phyloP scores from a whole-genome alignment of 2,797 vertebrate species.

The Rhyacichthys aspro region DNA sequence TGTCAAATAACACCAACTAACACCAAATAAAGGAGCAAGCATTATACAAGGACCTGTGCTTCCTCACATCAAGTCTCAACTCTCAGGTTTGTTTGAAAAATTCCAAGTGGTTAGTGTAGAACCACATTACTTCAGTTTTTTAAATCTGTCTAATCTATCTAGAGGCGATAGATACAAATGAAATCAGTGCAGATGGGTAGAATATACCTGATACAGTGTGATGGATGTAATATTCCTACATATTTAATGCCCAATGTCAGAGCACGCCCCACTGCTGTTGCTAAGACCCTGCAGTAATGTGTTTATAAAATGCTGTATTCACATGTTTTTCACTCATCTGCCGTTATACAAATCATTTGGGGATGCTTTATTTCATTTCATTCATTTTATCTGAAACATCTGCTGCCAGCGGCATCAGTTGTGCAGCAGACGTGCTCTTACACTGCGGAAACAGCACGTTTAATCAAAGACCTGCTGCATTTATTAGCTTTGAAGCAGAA shows the following conservation, averaged over 20 bases:
- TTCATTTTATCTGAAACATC: not conserved
- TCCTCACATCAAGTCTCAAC: no score
- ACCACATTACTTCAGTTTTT: no score
- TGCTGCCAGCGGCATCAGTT: not conserved
- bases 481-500: not conserved
- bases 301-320: conserved; percentile 2
- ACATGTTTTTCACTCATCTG: not conserved
- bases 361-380: conserved; percentile 1
- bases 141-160: no score
- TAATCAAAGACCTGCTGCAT: not conserved
- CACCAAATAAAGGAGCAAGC: no score
- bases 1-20: no score
- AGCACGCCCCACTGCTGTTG: not conserved
- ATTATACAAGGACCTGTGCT: no score
- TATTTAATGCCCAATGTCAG: not conserved
- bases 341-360: not conserved
- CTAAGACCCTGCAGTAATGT: not conserved
- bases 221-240: not conserved
- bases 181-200: no score
- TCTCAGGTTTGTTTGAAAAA: no score
- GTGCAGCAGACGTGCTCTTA: not conserved
- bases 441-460: not conserved
- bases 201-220: no score
- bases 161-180: no score
- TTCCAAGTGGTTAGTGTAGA: no score